Conservation (phyloP, 2,797 vertebrate species). For the Diplodus sargus region DNA sequence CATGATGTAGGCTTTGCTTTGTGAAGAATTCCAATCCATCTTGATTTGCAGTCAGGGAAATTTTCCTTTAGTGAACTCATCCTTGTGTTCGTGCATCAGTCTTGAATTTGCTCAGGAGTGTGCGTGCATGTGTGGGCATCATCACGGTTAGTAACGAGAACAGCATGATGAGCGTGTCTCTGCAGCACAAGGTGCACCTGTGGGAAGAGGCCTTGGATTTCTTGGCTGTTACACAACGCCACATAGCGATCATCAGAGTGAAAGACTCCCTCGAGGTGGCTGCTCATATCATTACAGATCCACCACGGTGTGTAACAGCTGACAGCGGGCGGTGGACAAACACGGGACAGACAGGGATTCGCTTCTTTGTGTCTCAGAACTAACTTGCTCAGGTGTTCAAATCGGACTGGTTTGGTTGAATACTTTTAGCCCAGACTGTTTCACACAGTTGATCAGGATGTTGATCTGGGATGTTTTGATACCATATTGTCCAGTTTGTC, state of each 20-base stretch:
- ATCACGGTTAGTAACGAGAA: not conserved
- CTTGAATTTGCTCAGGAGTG: slow-evolving; percentile 3
- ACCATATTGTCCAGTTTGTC: not conserved
- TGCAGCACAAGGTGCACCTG: slow-evolving; percentile 35
- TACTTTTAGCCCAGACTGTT: not conserved
- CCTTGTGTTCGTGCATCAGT: not conserved
- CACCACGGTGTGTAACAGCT: slow-evolving; percentile 24
- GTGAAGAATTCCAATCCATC: slow-evolving; percentile 1
- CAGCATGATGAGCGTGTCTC: slow-evolving; percentile 9
- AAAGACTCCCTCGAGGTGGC: slow-evolving; percentile 39
- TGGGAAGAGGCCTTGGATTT: slow-evolving; percentile 38
- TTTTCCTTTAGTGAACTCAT: not conserved
- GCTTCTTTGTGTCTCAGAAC: not conserved
- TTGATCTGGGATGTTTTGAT: not conserved
- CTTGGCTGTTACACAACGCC: slow-evolving; percentile 31
- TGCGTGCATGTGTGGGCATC: not conserved
- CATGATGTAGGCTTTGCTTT: slow-evolving; percentile 1
- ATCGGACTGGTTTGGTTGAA: not conserved
- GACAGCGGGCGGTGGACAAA: slow-evolving; percentile 24
- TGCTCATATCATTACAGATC: slow-evolving; percentile 40
- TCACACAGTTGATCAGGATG: slow-evolving; percentile 9
- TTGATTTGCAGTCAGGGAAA: not conserved
- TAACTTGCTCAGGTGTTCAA: not conserved
- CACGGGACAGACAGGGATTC: not conserved
- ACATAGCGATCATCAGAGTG: slow-evolving; percentile 31